Evolutionary conservation across 2,797 vertebrate species (phyloP).

Genomic region (Fistularia tabacaria): DNA sequence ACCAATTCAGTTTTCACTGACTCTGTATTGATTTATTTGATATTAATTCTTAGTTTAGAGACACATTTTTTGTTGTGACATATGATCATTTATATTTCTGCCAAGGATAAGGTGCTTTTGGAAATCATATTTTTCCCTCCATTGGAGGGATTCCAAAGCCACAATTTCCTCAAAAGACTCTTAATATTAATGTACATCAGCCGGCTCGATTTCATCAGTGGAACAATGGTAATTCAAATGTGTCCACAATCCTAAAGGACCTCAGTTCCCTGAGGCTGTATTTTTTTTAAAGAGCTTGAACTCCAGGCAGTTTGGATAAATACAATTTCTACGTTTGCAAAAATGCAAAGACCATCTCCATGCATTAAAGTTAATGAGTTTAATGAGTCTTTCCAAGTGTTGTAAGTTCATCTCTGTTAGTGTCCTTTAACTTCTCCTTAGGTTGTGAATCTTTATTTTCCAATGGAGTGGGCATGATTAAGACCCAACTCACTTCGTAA

Average conservation of each 20-base stretch:
- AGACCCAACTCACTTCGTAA: conserved; percentile 6
- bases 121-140: conserved; percentile 44
- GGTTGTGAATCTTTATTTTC: conserved; percentile 14
- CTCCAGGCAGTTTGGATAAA: conserved; percentile 17
- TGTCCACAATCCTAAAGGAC: conserved; percentile 17
- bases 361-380: conserved; percentile 13
- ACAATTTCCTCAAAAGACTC: conserved; percentile 57
- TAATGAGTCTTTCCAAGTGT: neutral
- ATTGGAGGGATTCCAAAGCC: conserved; percentile 41
- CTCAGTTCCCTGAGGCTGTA: conserved; percentile 11
- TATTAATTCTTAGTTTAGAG: neutral
- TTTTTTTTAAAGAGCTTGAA: conserved; percentile 1
- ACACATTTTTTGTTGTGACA: conserved; percentile 31
- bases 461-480: conserved; percentile 12
- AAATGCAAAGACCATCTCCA: conserved; percentile 9
- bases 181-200: conserved; percentile 55
- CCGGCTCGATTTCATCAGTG: conserved; percentile 51
- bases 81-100: conserved; percentile 49
- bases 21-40: neutral
- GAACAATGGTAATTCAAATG: conserved; percentile 54
- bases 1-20: neutral
- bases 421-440: neutral
- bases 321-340: conserved; percentile 23
- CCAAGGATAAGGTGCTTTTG: conserved; percentile 37
- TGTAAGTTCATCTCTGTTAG: conserved; percentile 4